phyloP scores from a whole-genome alignment of 2,797 vertebrate genomes.

The Pseudomugil gertrudae region DNA sequence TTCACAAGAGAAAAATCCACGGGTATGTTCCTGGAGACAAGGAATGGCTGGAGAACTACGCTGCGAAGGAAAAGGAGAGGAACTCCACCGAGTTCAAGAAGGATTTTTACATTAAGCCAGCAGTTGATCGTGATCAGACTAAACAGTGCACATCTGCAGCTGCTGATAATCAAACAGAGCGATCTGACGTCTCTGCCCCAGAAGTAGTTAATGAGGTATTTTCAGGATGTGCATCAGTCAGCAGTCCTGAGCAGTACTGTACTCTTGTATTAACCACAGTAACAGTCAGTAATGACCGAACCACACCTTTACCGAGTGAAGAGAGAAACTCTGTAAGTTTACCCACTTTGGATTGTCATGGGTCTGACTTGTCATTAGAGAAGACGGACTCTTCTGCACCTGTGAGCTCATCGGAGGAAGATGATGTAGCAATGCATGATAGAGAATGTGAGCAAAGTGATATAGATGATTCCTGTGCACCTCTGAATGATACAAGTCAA shows the following conservation, averaged over 20 bases:
- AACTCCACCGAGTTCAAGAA: conserved; percentile 65
- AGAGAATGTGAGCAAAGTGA: conserved; percentile 53
- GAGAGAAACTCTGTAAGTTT: conserved; percentile 18
- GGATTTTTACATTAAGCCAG: conserved; percentile 65
- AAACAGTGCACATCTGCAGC: conserved; percentile 16
- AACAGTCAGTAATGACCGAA: conserved; percentile 54
- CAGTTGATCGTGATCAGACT: conserved; percentile 6
- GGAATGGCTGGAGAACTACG: conserved; percentile 88
- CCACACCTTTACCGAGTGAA: conserved; percentile 11
- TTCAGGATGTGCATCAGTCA: conserved; percentile 27
- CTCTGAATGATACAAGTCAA: conserved; percentile 15
- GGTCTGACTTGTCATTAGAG: conserved; percentile 11
- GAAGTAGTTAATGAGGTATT: conserved; percentile 36
- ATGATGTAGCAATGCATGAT: conserved; percentile 30
- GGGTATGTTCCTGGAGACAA: conserved; percentile 93
- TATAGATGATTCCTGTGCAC: conserved; percentile 29
- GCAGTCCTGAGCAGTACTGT: conserved; percentile 68
- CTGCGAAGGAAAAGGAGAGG: conserved; percentile 85
- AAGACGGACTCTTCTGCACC: conserved; percentile 24
- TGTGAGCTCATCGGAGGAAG: conserved; percentile 57
- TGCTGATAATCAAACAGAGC: background rate
- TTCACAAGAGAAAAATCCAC: conserved; percentile 94
- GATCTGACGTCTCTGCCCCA: conserved; percentile 29
- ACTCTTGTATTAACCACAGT: conserved; percentile 75
- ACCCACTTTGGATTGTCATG: conserved; percentile 3